Evolutionary conservation across 2,888 invertebrate species (phyloP), one percentile per base, ranked within the genome.

Genomic region (Hirtodrosophila alboralis): DNA sequence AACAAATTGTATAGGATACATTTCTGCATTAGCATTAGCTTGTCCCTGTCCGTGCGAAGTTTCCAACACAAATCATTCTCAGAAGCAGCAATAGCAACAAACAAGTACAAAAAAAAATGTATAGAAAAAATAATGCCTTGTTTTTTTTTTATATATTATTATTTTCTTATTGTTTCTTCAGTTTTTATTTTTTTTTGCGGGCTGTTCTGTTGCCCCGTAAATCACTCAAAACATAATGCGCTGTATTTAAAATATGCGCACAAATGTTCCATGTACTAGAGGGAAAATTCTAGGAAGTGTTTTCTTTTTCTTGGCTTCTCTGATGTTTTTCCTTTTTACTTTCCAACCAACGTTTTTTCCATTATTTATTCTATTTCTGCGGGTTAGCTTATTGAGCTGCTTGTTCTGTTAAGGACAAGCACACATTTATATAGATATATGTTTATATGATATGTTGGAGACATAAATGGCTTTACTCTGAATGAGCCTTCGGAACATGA

Each of bases 171-270:
- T 41, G 33, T 52, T 49, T 45, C 31, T 44, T 33, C 54, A 65
- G 75, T 75, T 71, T 71, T 74, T 63, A 38, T 59, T 48, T 31
- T 13, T 52, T 30, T 41, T 53, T 34, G 44, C 47, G 31, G 38
- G 27, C 26, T 7, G 23, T 41, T 40, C 26, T 14, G 30, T 12
- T 3, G 33, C 49, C 59, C 66, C 70, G 75, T 79, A 79, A 79
- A 79, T 79, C 78, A 79, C 79, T 81, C 83, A 78, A 67, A 78
- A 75, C 70, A 78, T 79, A 79, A 79, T 79, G 78, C 83, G 44
- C 61, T 71, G 80, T 78, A 71, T 77, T 78, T 80, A 78, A 78
- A 78, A 80, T 80, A 80, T 78, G 77, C 74, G 68, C 74, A 62
- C 63, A 79, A 79, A 79, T 71, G 75, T 60, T 48, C 59, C 60